Percentiles rank a stretch among this genome's conserved stretches.
phyloP scores from a whole-genome alignment of 2,888 invertebrate genomes.

The Oligia latruncula region DNA sequence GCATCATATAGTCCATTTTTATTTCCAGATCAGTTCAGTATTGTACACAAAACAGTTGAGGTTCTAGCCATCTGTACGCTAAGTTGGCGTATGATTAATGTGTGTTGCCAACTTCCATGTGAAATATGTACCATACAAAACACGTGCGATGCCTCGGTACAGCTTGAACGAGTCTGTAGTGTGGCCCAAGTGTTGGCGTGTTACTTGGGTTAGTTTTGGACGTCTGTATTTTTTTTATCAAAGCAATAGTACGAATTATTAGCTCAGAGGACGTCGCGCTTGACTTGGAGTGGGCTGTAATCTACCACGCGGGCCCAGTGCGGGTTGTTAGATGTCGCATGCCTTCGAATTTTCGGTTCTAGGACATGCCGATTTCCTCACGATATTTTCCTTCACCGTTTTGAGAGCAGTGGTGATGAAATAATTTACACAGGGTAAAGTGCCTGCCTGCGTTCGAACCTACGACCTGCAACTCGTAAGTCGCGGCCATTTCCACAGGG shows the following conservation, averaged over 20 bases:
- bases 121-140: slow-evolving; percentile 69
- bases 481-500: background rate
- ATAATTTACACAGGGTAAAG: background rate
- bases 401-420: background rate
- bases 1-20: slow-evolving; percentile 31
- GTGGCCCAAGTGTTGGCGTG: slow-evolving; percentile 46
- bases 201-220: background rate
- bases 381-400: background rate
- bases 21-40: slow-evolving; percentile 48
- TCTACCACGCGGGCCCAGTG: too few species aligned
- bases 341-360: background rate
- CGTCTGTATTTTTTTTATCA: slow-evolving; percentile 22
- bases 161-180: slow-evolving; percentile 39
- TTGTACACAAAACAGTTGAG: slow-evolving; percentile 64
- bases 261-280: background rate
- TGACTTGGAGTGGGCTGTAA: background rate
- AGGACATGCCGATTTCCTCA: background rate
- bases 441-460: background rate
- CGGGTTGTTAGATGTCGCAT: too few species aligned
- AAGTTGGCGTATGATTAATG: slow-evolving; percentile 77
- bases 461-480: background rate
- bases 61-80: slow-evolving; percentile 71
- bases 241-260: background rate
- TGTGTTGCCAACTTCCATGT: slow-evolving; percentile 72
- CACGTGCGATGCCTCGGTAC: slow-evolving; percentile 65